These are phyloP conservation scores for Neoniphon sammara DNA, from an alignment of 2,797 vertebrate genomes.

Conservation along the genomic window DNA sequence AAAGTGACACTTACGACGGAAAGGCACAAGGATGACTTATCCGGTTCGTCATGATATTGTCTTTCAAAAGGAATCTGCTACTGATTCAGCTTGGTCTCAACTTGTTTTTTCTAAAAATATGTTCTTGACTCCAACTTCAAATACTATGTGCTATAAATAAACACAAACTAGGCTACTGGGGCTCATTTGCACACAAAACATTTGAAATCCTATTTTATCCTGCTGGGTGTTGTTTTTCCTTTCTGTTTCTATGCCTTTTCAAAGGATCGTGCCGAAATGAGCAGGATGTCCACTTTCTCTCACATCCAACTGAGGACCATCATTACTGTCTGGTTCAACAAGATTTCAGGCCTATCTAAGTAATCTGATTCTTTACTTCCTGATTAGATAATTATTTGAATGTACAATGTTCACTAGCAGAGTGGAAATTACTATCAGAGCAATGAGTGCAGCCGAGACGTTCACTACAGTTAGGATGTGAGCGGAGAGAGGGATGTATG, in stretches of 20 bases:
- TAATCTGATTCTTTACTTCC: conserved; percentile 81
- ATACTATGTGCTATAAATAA: conserved; percentile 18
- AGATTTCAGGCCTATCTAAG: conserved; percentile 64
- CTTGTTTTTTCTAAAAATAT: conserved; percentile 41
- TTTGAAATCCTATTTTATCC: conserved; percentile 19
- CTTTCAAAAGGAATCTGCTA: conserved; percentile 40
- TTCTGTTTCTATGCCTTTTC: conserved; percentile 26
- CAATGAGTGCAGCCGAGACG: conserved; percentile 40
- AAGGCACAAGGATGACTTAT: neutral
- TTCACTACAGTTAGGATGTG: conserved; percentile 41
- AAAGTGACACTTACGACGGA: conserved; percentile 56
- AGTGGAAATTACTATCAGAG: conserved; percentile 52
- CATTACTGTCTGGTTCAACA: conserved; percentile 56
- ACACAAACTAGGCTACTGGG: conserved; percentile 35
- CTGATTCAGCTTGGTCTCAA: conserved; percentile 34
- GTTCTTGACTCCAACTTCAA: conserved; percentile 29
- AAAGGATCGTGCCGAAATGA: conserved; percentile 34
- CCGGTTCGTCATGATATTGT: neutral
- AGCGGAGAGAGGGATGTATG: conserved; percentile 13
- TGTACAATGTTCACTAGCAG: conserved; percentile 45
- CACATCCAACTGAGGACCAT: conserved; percentile 44
- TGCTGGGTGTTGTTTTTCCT: conserved; percentile 20
- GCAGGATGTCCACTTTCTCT: conserved; percentile 37
- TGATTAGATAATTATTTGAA: conserved; percentile 83
- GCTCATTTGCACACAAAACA: conserved; percentile 32